phyloP scores from a whole-genome alignment of 2,113 vertebrate genomes.

The Cebidichthys violaceus region DNA sequence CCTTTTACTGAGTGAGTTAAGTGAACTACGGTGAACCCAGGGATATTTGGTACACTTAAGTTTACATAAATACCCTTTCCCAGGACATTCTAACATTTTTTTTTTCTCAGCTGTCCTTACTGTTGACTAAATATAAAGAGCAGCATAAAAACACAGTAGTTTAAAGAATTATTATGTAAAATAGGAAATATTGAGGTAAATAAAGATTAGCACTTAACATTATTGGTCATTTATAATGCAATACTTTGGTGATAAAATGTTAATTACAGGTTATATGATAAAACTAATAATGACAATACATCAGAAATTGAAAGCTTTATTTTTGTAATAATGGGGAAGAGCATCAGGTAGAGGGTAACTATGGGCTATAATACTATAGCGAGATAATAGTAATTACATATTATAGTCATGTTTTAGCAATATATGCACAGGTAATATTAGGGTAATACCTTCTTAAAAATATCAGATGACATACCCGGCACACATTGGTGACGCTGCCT shows the following conservation, averaged over 20 bases:
- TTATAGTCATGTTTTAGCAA: neutral
- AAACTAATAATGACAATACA: neutral
- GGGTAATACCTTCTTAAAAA: slow-evolving; percentile 5
- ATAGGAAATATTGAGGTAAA: slow-evolving; percentile 5
- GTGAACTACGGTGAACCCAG: slow-evolving; percentile 58
- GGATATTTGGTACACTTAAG: slow-evolving; percentile 51
- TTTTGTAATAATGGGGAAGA: neutral
- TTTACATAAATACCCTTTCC: slow-evolving; percentile 62
- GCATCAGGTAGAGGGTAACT: neutral
- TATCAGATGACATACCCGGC: neutral
- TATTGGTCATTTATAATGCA: neutral
- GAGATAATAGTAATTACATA: neutral
- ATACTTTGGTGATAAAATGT: neutral
- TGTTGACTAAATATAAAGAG: slow-evolving; percentile 33
- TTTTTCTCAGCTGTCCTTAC: neutral
- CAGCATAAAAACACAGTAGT: neutral
- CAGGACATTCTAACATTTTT: slow-evolving; percentile 23
- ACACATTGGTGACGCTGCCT: slow-evolving; percentile 12
- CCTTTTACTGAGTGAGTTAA: slow-evolving; percentile 49
- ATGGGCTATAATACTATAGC: neutral
- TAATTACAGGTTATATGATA: neutral
- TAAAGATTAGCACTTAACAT: neutral
- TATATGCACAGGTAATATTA: neutral
- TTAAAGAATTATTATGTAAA: slow-evolving; percentile 9
- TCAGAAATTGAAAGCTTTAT: neutral